Percentiles rank a stretch among this genome's conserved stretches.
Evolutionary conservation across 1,140 invertebrate species (phyloP).

Genomic region (Telenomus remus): DNA sequence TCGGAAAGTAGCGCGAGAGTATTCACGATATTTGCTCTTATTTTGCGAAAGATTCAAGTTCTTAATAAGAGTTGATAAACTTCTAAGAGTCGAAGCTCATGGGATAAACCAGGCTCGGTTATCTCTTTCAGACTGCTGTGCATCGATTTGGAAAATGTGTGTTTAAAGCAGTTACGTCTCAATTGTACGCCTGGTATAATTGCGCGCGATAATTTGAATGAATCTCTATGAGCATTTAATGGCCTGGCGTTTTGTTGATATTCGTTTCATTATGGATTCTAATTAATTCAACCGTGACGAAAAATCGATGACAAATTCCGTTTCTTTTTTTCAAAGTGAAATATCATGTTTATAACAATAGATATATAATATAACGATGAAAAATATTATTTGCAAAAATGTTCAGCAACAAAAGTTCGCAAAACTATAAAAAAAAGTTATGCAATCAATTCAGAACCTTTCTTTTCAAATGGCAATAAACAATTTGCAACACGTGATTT

Average conservation of each 20-base stretch:
- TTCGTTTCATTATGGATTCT: too few relatives aligned
- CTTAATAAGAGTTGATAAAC: constrained; percentile 55
- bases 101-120: constrained; percentile 50
- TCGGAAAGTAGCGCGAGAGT: constrained; percentile 24
- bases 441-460: too few relatives aligned
- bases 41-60: constrained; percentile 41
- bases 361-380: too few relatives aligned
- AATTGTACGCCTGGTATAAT: constrained; percentile 45
- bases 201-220: constrained; percentile 37
- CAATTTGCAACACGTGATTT: constrained; percentile 40
- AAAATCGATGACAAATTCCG: too few relatives aligned
- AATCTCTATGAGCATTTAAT: constrained; percentile 39
- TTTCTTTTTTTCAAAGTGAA: too few relatives aligned
- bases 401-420: too few relatives aligned
- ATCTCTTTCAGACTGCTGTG: constrained; percentile 50
- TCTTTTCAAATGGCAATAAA: neutral
- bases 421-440: too few relatives aligned
- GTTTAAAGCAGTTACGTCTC: constrained; percentile 48
- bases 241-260: constrained; percentile 22
- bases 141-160: constrained; percentile 56
- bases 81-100: constrained; percentile 42
- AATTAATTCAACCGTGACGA: too few relatives aligned
- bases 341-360: too few relatives aligned
- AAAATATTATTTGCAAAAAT: too few relatives aligned
- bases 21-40: constrained; percentile 35